These are phyloP conservation scores for Conger conger DNA, from an alignment of 2,113 vertebrate species.

Conservation along the genomic window DNA sequence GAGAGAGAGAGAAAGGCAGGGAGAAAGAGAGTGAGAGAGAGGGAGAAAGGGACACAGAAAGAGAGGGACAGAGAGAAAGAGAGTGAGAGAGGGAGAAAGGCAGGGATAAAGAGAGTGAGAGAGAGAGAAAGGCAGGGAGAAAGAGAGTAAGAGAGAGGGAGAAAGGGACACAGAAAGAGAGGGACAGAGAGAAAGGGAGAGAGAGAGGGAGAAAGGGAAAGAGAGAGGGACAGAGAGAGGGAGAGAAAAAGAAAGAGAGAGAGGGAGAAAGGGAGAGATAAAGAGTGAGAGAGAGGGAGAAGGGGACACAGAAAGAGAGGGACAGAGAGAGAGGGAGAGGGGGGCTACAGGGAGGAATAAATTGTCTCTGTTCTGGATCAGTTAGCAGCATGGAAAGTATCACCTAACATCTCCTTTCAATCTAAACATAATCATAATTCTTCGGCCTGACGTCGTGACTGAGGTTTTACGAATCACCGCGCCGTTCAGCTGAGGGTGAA, in stretches of 20 bases:
- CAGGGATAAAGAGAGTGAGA: too few relatives aligned
- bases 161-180: too few relatives aligned
- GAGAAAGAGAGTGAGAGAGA: not conserved
- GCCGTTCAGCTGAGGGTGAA: not conserved
- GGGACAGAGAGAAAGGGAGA: too few relatives aligned
- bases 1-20: too few relatives aligned
- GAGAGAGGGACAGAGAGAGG: too few relatives aligned
- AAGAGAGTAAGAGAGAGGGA: not conserved
- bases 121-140: too few relatives aligned
- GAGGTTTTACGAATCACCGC: not conserved
- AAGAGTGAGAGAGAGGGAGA: not conserved
- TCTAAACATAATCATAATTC: not conserved
- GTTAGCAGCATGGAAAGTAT: not conserved
- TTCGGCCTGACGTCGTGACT: not conserved
- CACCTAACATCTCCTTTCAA: not conserved
- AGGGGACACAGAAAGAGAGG: too few relatives aligned
- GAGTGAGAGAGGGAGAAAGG: not conserved
- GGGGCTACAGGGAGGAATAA: not conserved
- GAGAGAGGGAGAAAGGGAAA: not conserved
- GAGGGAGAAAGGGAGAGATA: too few relatives aligned
- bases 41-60: too few relatives aligned
- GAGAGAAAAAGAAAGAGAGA: too few relatives aligned
- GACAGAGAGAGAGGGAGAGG: too few relatives aligned
- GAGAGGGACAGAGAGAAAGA: too few relatives aligned
- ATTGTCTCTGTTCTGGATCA: not conserved